These are phyloP conservation scores for Dusona sp. DNA, from an alignment of 2,888 invertebrate species.

Conservation along the genomic window DNA sequence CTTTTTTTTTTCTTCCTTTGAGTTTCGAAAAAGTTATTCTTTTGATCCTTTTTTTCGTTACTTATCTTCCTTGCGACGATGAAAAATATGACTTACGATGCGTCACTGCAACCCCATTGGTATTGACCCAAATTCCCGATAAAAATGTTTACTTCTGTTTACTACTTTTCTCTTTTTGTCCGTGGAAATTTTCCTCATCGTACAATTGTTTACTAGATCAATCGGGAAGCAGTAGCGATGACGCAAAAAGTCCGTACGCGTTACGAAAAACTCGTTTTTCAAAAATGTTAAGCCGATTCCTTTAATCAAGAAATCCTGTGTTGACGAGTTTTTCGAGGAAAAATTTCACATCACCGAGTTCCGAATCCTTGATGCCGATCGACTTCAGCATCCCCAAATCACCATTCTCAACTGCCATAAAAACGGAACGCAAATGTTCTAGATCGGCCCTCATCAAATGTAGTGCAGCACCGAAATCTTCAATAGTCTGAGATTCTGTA, in stretches of 20 bases:
- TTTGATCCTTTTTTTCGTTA: neutral
- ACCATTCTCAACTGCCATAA: constrained; percentile 98
- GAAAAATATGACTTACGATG: constrained; percentile 32
- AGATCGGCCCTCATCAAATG: constrained; percentile 94
- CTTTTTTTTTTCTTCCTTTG: neutral
- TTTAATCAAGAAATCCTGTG: constrained; percentile 97
- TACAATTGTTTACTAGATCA: constrained; percentile 7
- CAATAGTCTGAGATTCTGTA: constrained; percentile 97
- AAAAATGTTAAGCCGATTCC: neutral
- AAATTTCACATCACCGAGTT: constrained; percentile 97
- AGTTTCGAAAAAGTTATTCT: neutral
- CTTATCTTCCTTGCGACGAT: constrained; percentile 38
- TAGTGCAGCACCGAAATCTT: constrained; percentile 96
- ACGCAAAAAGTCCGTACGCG: constrained; percentile 41
- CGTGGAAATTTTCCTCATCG: neutral
- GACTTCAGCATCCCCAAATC: constrained; percentile 97
- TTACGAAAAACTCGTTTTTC: constrained; percentile 19
- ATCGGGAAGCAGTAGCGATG: constrained; percentile 62
- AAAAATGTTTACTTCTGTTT: neutral
- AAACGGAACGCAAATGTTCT: constrained; percentile 96
- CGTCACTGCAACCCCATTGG: constrained; percentile 39
- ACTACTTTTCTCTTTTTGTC: neutral
- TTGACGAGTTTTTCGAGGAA: constrained; percentile 98
- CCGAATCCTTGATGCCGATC: constrained; percentile 97
- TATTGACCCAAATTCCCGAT: constrained; percentile 18